Conservation (phyloP, 1,140 invertebrate species). For the Listronotus oregonensis region DNA sequence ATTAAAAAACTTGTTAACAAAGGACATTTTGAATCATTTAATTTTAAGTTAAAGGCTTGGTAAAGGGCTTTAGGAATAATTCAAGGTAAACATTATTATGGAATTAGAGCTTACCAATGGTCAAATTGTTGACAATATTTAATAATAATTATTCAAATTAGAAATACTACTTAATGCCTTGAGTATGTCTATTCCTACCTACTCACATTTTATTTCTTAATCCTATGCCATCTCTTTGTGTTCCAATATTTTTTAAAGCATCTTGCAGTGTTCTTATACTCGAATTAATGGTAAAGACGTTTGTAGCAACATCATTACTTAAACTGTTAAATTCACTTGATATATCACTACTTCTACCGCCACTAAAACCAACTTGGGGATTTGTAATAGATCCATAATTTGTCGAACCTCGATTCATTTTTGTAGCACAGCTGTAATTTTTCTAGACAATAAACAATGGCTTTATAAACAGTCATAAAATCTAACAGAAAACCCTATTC, state of each 20-base stretch:
- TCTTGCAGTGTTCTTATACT: slow-evolving; percentile 73
- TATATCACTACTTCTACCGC: slow-evolving; percentile 64
- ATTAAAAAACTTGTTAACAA: no score
- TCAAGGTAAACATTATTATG: no score
- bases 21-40: no score
- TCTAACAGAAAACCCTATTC: no score
- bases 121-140: not conserved
- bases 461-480: no score
- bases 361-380: slow-evolving; percentile 54
- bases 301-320: slow-evolving; percentile 76
- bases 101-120: no score
- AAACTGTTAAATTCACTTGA: slow-evolving; percentile 69
- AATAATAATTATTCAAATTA: slow-evolving; percentile 4
- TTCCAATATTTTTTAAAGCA: slow-evolving; percentile 76
- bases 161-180: not conserved
- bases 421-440: not conserved
- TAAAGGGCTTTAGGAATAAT: not conserved
- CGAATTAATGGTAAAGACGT: slow-evolving; percentile 76
- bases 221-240: slow-evolving; percentile 71
- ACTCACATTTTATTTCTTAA: slow-evolving; percentile 70
- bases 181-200: not conserved
- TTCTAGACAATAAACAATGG: no score
- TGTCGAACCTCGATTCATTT: slow-evolving; percentile 23
- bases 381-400: slow-evolving; percentile 52
- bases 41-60: no score